Evolutionary conservation across 1,140 invertebrate genomes (phyloP).

Genomic region (Drosophila paulistorum): DNA sequence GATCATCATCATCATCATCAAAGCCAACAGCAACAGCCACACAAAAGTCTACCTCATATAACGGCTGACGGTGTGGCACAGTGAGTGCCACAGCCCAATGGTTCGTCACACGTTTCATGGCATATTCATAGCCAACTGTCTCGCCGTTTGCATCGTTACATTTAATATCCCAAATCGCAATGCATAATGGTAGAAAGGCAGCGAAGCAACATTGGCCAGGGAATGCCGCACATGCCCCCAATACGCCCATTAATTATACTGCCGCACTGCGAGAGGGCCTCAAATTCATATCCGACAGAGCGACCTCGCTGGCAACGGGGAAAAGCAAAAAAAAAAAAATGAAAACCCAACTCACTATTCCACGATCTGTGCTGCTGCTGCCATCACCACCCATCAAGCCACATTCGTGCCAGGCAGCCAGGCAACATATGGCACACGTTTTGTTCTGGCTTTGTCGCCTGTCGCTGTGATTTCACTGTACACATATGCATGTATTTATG

Average conservation of each 20-base stretch:
- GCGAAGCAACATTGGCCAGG: neutral
- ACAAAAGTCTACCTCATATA: slow-evolving; percentile 22
- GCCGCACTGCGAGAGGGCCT: slow-evolving; percentile 57
- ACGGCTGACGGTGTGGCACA: neutral
- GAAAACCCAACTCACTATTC: neutral
- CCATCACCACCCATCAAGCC: neutral
- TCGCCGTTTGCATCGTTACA: slow-evolving; percentile 62
- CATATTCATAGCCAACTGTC: slow-evolving; percentile 62
- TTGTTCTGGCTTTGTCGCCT: slow-evolving; percentile 56
- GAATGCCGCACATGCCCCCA: slow-evolving; percentile 53
- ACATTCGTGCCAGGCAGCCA: slow-evolving; percentile 2
- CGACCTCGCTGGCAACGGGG: neutral
- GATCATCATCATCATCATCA: slow-evolving; percentile 61
- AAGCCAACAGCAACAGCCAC: slow-evolving; percentile 17
- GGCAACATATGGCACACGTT: slow-evolving; percentile 66
- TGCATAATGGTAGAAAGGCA: slow-evolving; percentile 31
- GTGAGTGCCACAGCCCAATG: neutral
- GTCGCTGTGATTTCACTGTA: slow-evolving; percentile 58
- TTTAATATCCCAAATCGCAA: slow-evolving; percentile 73
- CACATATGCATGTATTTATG: slow-evolving; percentile 12
- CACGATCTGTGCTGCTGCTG: neutral
- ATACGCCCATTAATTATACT: slow-evolving; percentile 79
- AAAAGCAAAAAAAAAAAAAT: neutral
- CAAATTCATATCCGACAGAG: slow-evolving; percentile 39
- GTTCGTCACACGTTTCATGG: slow-evolving; percentile 51